phyloP scores from a whole-genome alignment of 1,140 invertebrate genomes.

The Chlorops oryzae region DNA sequence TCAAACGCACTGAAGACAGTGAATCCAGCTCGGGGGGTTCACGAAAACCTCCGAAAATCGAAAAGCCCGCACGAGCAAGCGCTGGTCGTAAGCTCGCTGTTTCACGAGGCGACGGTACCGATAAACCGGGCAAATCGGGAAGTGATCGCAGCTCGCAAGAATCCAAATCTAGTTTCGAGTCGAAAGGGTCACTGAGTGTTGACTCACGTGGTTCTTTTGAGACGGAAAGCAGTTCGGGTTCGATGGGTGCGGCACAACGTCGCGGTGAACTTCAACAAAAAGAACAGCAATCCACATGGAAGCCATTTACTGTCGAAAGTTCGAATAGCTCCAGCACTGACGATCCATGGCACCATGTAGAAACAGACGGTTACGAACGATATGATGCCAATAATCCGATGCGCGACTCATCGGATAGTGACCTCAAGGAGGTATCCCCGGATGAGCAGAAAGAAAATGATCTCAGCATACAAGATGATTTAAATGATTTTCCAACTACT shows the following conservation, averaged over 20 bases:
- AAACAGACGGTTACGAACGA: constrained; percentile 61
- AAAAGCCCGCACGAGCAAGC: constrained; percentile 37
- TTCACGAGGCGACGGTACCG: constrained; percentile 17
- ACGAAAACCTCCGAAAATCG: constrained; percentile 36
- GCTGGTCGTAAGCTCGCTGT: constrained; percentile 37
- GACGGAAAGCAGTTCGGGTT: constrained; percentile 69
- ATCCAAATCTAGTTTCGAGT: constrained; percentile 58
- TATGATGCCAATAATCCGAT: constrained; percentile 49
- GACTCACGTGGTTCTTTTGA: constrained; percentile 63
- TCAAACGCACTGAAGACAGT: constrained; percentile 38
- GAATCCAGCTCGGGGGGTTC: constrained; percentile 44
- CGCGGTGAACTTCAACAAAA: constrained; percentile 52
- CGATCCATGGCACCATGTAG: constrained; percentile 69
- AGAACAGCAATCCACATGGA: constrained; percentile 70
- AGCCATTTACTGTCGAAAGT: constrained; percentile 71
- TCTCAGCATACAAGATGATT: constrained; percentile 65
- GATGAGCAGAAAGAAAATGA: constrained; percentile 46
- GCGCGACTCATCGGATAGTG: constrained; percentile 45
- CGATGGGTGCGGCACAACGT: constrained; percentile 60
- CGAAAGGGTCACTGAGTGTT: constrained; percentile 55
- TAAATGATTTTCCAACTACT: constrained; percentile 64
- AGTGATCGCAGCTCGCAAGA: constrained; percentile 46
- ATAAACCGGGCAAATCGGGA: constrained; percentile 32
- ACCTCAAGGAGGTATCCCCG: constrained; percentile 38
- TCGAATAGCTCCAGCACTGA: constrained; percentile 75